Evolutionary conservation across 2,113 vertebrate species (phyloP).

Genomic region (Macquaria australasica): DNA sequence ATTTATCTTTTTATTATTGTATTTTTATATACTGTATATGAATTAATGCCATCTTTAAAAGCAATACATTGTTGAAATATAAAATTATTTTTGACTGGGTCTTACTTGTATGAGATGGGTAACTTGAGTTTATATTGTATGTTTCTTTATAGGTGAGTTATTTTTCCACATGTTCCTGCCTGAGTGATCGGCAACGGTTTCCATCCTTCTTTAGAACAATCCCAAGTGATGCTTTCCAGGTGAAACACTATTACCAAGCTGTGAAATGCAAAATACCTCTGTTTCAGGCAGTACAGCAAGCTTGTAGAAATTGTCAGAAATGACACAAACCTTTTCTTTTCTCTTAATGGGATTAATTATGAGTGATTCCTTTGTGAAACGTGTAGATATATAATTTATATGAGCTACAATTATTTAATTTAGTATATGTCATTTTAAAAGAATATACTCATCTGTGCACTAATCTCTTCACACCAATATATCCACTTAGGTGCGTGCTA

Average conservation of each 20-base stretch:
- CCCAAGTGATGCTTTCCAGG: constrained; percentile 6
- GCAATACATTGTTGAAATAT: neutral
- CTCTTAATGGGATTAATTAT: no score
- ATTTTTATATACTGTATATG: no score
- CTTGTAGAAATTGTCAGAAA: no score
- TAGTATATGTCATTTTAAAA: neutral
- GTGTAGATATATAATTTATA: neutral
- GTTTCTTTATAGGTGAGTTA: neutral
- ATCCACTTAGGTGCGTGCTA: neutral
- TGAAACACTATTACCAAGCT: neutral
- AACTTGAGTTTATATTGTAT: neutral
- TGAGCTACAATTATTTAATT: neutral
- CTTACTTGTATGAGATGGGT: no score
- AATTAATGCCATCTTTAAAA: neutral
- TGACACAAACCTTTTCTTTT: no score
- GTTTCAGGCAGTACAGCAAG: neutral
- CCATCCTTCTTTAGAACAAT: constrained; percentile 10
- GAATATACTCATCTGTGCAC: neutral
- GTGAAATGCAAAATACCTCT: neutral
- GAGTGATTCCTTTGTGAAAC: neutral
- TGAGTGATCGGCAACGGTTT: neutral
- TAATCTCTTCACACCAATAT: neutral
- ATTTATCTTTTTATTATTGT: neutral
- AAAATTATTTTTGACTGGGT: neutral
- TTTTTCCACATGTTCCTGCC: constrained; percentile 3